Conservation (phyloP, 2,113 vertebrate genomes). For the Dipodomys spectabilis region DNA sequence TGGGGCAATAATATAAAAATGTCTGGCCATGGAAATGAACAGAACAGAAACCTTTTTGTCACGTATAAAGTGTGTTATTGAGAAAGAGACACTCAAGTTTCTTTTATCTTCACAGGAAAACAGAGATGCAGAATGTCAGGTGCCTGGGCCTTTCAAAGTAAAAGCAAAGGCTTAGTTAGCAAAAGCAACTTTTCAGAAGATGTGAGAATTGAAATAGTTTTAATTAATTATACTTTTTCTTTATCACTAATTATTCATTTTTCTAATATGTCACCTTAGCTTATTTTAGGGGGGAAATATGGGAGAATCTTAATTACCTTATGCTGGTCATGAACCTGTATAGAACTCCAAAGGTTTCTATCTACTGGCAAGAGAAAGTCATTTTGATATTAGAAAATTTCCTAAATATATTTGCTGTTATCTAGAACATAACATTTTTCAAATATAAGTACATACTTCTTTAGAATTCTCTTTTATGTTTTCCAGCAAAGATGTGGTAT, state of each 20-base stretch:
- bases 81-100: conserved; percentile 65
- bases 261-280: conserved; percentile 47
- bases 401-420: conserved; percentile 11
- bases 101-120: conserved; percentile 73
- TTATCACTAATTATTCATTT: conserved; percentile 72
- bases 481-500: conserved; percentile 29
- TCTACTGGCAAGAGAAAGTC: conserved; percentile 20
- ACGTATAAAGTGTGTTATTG: conserved; percentile 42
- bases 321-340: neutral
- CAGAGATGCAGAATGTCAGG: conserved; percentile 66
- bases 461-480: conserved; percentile 17
- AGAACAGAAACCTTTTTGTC: conserved; percentile 57
- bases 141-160: conserved; percentile 38
- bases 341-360: conserved; percentile 12
- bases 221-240: conserved; percentile 3
- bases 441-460: neutral
- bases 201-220: conserved; percentile 30
- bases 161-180: conserved; percentile 10
- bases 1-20: conserved; percentile 38
- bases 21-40: conserved; percentile 54
- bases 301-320: neutral
- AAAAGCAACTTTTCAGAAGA: conserved; percentile 43
- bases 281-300: neutral
- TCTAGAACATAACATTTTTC: conserved; percentile 23
- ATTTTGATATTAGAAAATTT: conserved; percentile 45